phyloP scores from a whole-genome alignment of 1,140 invertebrate genomes.

The Teleogryllus occipitalis region DNA sequence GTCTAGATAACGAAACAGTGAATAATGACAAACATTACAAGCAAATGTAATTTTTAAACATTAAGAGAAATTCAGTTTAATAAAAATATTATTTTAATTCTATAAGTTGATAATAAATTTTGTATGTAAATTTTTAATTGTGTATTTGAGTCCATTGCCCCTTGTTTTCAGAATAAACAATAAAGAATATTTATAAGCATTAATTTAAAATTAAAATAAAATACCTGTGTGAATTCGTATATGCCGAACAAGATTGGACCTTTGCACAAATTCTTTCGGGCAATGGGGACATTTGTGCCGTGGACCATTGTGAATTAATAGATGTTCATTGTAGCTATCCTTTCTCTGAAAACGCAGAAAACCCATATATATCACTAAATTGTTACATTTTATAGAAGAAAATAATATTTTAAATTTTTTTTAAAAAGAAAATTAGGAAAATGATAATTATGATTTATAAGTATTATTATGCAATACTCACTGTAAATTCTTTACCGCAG shows the following conservation, averaged over 20 bases:
- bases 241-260: constrained; percentile 46
- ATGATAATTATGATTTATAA: neutral
- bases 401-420: neutral
- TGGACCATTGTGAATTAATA: constrained; percentile 45
- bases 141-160: neutral
- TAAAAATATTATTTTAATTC: no score
- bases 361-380: neutral
- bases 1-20: no score
- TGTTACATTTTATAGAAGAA: neutral
- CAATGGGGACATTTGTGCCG: constrained; percentile 46
- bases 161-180: neutral
- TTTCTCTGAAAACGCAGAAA: constrained; percentile 35
- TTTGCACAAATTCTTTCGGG: constrained; percentile 45
- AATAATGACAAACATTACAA: no score
- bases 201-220: neutral
- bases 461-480: neutral
- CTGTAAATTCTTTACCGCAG: constrained; percentile 29
- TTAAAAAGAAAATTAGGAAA: neutral
- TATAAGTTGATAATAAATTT: no score
- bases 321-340: constrained; percentile 46
- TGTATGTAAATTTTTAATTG: no score
- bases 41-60: no score
- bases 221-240: constrained; percentile 42
- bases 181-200: neutral
- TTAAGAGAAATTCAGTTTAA: no score